Evolutionary conservation across 2,113 vertebrate genomes (phyloP).

Genomic region (Crotalus horridus): DNA sequence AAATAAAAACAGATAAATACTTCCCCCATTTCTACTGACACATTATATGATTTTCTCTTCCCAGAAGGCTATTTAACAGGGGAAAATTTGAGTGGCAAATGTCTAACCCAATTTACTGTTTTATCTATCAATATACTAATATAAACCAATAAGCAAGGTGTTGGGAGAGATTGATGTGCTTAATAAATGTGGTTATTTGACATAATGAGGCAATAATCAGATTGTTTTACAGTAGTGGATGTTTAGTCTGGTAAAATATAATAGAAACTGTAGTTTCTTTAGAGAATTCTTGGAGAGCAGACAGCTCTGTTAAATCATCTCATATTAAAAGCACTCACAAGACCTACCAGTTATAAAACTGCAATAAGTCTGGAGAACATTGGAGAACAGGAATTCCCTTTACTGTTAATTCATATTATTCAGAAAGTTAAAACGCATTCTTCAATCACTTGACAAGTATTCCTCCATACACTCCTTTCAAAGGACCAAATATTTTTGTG

Average conservation of each 20-base stretch:
- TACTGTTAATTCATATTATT: not conserved
- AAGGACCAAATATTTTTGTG: not conserved
- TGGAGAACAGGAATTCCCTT: not conserved
- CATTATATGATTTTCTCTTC: constrained; percentile 3
- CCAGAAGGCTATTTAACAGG: not conserved
- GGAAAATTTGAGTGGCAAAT: not conserved
- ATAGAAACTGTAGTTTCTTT: not conserved
- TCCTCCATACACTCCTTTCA: not conserved
- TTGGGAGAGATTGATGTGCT: not conserved
- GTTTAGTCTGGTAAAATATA: not conserved
- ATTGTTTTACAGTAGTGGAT: not conserved
- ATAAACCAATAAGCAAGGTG: not conserved
- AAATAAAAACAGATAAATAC: not conserved
- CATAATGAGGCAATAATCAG: not conserved
- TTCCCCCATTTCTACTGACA: not conserved
- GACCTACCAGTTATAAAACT: not conserved
- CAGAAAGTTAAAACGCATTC: not conserved
- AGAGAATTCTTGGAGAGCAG: not conserved
- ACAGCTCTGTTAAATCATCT: not conserved
- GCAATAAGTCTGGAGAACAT: not conserved
- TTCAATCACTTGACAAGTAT: not conserved
- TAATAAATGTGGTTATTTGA: not conserved
- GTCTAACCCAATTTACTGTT: not conserved
- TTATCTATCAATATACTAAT: not conserved
- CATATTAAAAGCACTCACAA: not conserved